Percentiles rank a stretch among this genome's conserved stretches.
phyloP scores from a whole-genome alignment of 2,888 invertebrate species.

The Zhengitettix transpicula region DNA sequence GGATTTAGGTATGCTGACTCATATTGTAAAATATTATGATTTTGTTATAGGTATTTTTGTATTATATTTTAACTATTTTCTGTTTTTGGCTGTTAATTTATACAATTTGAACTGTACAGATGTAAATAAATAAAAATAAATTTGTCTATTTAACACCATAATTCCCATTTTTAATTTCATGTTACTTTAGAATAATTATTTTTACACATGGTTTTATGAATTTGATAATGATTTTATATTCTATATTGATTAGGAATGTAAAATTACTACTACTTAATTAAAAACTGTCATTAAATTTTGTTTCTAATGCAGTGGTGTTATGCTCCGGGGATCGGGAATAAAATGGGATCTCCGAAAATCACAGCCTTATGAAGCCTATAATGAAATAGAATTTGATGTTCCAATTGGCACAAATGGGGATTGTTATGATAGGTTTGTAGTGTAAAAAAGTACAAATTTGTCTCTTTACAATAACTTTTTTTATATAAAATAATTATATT shows the following conservation, averaged over 20 bases:
- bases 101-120: not conserved
- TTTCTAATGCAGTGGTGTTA: slow-evolving; percentile 49
- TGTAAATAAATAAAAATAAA: too few relatives aligned
- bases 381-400: slow-evolving; percentile 66
- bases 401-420: slow-evolving; percentile 69
- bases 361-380: slow-evolving; percentile 73
- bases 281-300: too few relatives aligned
- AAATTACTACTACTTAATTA: slow-evolving; percentile 9
- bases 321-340: slow-evolving; percentile 64
- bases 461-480: too few relatives aligned
- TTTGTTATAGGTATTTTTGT: not conserved
- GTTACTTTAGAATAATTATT: too few relatives aligned
- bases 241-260: too few relatives aligned
- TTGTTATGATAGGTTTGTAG: slow-evolving; percentile 37
- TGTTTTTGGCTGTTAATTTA: too few relatives aligned
- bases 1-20: slow-evolving; percentile 24
- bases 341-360: slow-evolving; percentile 76
- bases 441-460: slow-evolving; percentile 28
- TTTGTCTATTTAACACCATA: too few relatives aligned
- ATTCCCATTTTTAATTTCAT: too few relatives aligned
- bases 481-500: too few relatives aligned
- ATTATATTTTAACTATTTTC: not conserved
- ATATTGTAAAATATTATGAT: not conserved
- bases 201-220: too few relatives aligned
- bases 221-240: too few relatives aligned